A percentile compares a stretch with the other conserved stretches of the same genome.
Evolutionary conservation across 2,113 vertebrate species (phyloP).

Genomic region (Coryphaenoides rupestris): DNA sequence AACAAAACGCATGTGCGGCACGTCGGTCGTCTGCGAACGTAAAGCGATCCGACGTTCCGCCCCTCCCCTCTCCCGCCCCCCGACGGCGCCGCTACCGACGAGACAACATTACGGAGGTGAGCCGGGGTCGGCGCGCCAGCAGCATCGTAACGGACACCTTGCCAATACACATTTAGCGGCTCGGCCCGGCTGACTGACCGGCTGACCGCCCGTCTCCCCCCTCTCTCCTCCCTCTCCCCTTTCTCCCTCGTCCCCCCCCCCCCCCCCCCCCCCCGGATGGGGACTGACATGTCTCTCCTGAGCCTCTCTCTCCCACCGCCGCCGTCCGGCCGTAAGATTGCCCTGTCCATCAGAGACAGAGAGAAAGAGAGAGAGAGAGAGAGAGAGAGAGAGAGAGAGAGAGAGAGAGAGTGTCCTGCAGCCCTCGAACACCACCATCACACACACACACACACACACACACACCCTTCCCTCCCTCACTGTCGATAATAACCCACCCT

Average conservation of each 20-base stretch:
- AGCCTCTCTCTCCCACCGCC: no score
- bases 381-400: no score
- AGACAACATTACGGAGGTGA: slow-evolving; percentile 65
- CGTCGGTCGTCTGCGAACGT: neutral
- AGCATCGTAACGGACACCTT: slow-evolving; percentile 69
- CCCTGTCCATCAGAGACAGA: slow-evolving; percentile 73
- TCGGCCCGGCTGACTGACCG: slow-evolving; percentile 12
- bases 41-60: no score
- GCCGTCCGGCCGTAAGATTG: slow-evolving; percentile 68
- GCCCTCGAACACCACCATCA: no score
- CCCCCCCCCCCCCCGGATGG: slow-evolving; percentile 27
- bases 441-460: no score
- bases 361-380: no score
- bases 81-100: slow-evolving; percentile 69
- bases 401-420: no score
- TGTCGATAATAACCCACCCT: neutral
- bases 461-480: no score
- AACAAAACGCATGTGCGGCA: no score
- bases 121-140: slow-evolving; percentile 68
- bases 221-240: no score
- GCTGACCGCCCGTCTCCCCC: no score
- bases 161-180: slow-evolving; percentile 65
- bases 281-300: slow-evolving; percentile 72
- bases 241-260: slow-evolving; percentile 63
- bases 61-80: slow-evolving; percentile 55